Percentiles rank a stretch among this genome's conserved stretches.
Evolutionary conservation across 1,140 invertebrate genomes (phyloP).

Genomic region (Rhagoletis pomonella): DNA sequence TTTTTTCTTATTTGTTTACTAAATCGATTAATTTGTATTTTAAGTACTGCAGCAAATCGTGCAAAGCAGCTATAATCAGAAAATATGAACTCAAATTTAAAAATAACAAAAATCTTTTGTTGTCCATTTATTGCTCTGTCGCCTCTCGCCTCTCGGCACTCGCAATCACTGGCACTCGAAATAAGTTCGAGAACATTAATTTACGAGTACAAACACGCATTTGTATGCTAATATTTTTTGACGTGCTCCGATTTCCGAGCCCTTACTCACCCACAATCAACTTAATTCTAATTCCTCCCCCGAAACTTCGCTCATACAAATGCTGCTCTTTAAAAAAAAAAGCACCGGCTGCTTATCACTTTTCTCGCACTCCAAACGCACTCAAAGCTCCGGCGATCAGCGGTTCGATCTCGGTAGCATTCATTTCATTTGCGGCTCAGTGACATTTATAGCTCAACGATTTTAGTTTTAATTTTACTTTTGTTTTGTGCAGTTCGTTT

Average conservation of each 20-base stretch:
- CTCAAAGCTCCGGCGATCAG: constrained; percentile 26
- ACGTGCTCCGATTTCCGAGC: not conserved
- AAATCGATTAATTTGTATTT: not conserved
- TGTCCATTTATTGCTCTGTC: not conserved
- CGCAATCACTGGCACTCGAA: not conserved
- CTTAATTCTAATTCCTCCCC: too few relatives aligned
- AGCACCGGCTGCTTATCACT: not conserved
- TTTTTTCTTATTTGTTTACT: constrained; percentile 2
- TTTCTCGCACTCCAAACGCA: not conserved
- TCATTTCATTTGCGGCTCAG: constrained; percentile 30
- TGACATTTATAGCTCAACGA: constrained; percentile 59
- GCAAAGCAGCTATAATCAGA: not conserved
- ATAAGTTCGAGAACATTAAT: constrained; percentile 30
- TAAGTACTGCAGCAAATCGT: not conserved
- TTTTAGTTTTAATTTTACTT: constrained; percentile 69
- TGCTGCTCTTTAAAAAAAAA: not conserved
- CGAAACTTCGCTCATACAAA: not conserved
- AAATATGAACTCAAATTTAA: not conserved
- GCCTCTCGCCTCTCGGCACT: not conserved
- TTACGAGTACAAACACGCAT: not conserved
- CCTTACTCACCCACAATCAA: not conserved
- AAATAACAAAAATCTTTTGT: not conserved
- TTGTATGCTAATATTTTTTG: not conserved
- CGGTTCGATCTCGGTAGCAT: constrained; percentile 6
- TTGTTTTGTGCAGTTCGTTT: constrained; percentile 63